Evolutionary conservation across 2,888 invertebrate genomes (phyloP), one percentile per base, ranked within the genome.

Genomic region (Ceraclea dissimilis): DNA sequence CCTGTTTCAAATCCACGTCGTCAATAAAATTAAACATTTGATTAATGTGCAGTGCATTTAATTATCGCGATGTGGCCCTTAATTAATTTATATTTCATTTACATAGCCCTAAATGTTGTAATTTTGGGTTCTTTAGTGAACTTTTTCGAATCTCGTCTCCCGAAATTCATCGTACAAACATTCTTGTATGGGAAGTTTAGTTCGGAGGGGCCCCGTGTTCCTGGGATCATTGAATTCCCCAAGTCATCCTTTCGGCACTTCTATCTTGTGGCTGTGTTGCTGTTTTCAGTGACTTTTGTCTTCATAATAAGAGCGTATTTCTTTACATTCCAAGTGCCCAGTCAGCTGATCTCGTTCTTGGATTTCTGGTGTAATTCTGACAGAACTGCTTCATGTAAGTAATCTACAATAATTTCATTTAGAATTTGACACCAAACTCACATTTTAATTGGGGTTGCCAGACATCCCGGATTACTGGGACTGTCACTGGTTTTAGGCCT

Each of bases 171-270:
- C 4, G 78, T 77, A 21, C 84, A 85, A 68, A 74, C 79, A 0
- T 85, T 83, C 68, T 80, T 83, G 20, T 90, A 88, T 70, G 91
- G 91, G 13, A 89, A 88, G 70, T 85, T 83, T 65, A 79, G 82
- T 0, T 78, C 81, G 62, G 79, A 78, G 64, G 80, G 79, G 1
- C 67, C 72, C 17, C 46, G 43, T 19, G 19, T 34, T 17, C 22
- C 47, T n/a, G 49, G 44, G 26, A 13, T 31, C 2, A 16, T 51
- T 33, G 51, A 90, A 69, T 76, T 90, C 47, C 90, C 90, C 0
- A 92, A 91, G 71, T 78, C 85, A 48, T 88, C 85, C 78, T 93
- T 90, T 66, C 78, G 75, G 64, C 92, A 93, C 71, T 92, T 91
- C 67, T 93, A 93, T 68, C 67, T 83, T 5, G 84, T 86, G 66